Base-by-base conservation (phyloP, 2,888 invertebrate genomes). In the Deilephila elpenor region DNA sequence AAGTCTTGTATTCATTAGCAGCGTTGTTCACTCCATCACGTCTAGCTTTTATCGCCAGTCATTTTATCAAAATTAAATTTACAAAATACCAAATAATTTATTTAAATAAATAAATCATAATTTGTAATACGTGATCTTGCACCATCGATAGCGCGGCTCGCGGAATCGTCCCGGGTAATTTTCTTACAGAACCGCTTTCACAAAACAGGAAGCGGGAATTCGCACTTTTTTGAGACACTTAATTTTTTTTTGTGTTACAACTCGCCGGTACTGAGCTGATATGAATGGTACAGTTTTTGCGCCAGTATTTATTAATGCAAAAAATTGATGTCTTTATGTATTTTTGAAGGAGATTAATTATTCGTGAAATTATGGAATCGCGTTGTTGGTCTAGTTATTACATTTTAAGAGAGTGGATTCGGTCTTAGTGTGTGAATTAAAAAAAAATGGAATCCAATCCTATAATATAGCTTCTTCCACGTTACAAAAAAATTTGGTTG, bases 71-170 rank as follows among this genome's bases (percentile, higher is more conserved):
- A 44, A 44, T 44, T 11, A 11, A 44, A 11, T 44, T 11, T 44
- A 44, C 44, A 44, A 44, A 44, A 44, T 11, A 8, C 8, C 4
- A 51, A 8, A 51, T 51, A 14, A 14, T 51, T 51, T 51, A 51
- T 51, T 51, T 1, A 56, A 56, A 19, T 56, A 56, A 17, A n/a
- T 44, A n/a, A 56, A 56, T 56, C 17, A 44, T 44, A 44, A 44
- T 44, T 44, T 44, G 44, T 44, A 56, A 56, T 56, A n/a, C 56
- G n/a, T 51, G 75, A 72, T 73, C 70, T 74, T 59, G 72, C 71
- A 76, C 74, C 73, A 59, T 71, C 76, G 75, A 70, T 75, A 72
- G 76, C 71, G 64, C 76, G 75, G 73, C 51, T 71, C 62, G 64
- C 73, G 74, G 75, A 32, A 74, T 71, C 32, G 67, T 67, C 67